A percentile compares a stretch with the other conserved stretches of the same genome.
Evolutionary conservation across 2,113 vertebrate species (phyloP).

Genomic region (Alaudala cheleensis): DNA sequence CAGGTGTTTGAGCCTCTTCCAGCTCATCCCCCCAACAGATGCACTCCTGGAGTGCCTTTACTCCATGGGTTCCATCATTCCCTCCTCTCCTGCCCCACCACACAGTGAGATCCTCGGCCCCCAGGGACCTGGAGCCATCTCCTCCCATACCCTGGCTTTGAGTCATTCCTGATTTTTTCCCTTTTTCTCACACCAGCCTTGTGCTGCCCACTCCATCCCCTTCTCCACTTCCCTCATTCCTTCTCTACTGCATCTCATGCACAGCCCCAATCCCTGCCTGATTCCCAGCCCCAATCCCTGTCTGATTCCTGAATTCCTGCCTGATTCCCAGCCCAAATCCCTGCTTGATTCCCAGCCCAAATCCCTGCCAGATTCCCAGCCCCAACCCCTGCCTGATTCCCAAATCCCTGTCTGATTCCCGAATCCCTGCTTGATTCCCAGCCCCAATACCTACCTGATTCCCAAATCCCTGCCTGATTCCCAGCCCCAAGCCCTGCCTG

Average conservation of each 20-base stretch:
- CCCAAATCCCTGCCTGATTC: too few species aligned
- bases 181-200: background rate
- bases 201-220: background rate
- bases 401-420: too few species aligned
- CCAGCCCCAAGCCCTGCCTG: background rate
- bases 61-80: accelerated
- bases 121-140: background rate
- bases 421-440: background rate
- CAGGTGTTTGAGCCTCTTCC: background rate
- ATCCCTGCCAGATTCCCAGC: background rate
- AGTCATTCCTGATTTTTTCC: background rate
- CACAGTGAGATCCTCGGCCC: background rate
- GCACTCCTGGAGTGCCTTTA: background rate
- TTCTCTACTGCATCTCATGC: background rate
- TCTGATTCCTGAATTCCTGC: background rate
- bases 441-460: too few species aligned
- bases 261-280: accelerated
- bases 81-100: background rate
- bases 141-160: background rate
- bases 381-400: background rate
- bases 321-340: background rate
- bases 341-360: background rate
- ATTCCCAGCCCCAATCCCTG: background rate
- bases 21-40: background rate
- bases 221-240: background rate